A percentile compares a stretch with the other conserved stretches of the same genome.
phyloP scores from a whole-genome alignment of 2,113 vertebrate genomes.

The Hippocampus comes region DNA sequence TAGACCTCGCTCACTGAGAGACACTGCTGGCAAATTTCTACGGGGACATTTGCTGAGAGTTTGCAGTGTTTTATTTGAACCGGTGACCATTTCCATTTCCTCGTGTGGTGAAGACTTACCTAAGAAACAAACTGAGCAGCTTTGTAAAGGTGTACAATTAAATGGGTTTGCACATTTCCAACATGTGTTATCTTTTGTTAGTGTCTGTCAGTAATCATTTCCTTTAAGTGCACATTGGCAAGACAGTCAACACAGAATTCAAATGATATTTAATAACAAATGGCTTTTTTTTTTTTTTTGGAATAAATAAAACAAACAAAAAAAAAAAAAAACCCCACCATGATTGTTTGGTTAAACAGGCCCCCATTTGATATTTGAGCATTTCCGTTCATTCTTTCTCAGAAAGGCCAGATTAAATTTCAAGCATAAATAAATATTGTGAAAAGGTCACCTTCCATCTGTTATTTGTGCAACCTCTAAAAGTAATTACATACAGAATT shows the following conservation, averaged over 20 bases:
- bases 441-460: constrained; percentile 75
- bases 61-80: constrained; percentile 40
- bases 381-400: constrained; percentile 44
- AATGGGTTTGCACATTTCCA: not conserved
- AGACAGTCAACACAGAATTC: not conserved
- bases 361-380: constrained; percentile 51
- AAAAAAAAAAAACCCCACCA: no score
- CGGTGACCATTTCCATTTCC: constrained; percentile 34
- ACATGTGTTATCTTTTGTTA: not conserved
- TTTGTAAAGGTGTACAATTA: not conserved
- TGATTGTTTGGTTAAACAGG: constrained; percentile 28
- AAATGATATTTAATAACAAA: constrained; percentile 8
- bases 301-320: not conserved
- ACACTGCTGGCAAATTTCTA: constrained; percentile 34
- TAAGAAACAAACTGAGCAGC: constrained; percentile 5
- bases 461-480: constrained; percentile 74
- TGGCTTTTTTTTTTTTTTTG: not conserved
- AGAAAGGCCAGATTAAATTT: constrained; percentile 70
- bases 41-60: constrained; percentile 52
- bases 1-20: constrained; percentile 40
- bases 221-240: not conserved
- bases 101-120: not conserved
- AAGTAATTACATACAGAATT: constrained; percentile 69
- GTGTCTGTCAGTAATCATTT: not conserved
- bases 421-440: constrained; percentile 70